Evolutionary conservation across 53 echinoderm and acorn worm species (phyloP).

Genomic region (Astropecten irregularis): DNA sequence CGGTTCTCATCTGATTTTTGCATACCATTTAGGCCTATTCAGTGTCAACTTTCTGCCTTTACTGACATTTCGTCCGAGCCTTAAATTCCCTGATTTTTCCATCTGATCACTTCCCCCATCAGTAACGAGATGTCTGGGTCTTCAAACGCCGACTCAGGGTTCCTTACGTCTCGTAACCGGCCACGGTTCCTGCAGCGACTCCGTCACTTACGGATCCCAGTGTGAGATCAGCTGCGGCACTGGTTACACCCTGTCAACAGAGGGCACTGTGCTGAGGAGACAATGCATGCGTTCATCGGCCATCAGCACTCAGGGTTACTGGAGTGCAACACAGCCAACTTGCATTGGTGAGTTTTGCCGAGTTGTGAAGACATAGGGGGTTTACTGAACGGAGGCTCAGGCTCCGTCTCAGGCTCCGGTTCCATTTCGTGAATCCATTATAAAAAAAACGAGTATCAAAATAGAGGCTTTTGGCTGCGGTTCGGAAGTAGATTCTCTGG

Average conservation of each 20-base stretch:
- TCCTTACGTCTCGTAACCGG: conserved; percentile 17
- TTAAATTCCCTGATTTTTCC: background rate
- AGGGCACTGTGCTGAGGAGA: background rate
- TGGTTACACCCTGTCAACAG: conserved; percentile 62
- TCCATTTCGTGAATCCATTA: too few species aligned
- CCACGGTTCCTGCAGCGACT: conserved; percentile 26
- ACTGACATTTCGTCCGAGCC: background rate
- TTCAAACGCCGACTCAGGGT: conserved; percentile 45
- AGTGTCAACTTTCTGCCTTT: background rate
- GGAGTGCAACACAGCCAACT: conserved; percentile 45
- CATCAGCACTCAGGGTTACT: conserved; percentile 46
- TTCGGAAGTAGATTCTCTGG: too few species aligned
- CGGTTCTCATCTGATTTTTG: too few species aligned
- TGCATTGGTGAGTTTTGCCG: conserved; percentile 62
- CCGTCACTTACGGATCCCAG: conserved; percentile 33
- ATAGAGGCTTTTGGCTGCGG: too few species aligned
- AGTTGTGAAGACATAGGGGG: too few species aligned
- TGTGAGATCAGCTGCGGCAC: conserved; percentile 60
- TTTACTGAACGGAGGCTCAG: too few species aligned
- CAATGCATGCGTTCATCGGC: background rate
- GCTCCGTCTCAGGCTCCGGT: too few species aligned
- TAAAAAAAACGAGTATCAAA: too few species aligned
- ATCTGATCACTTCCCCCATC: background rate
- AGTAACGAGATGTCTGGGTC: conserved; percentile 54
- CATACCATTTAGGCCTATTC: too few species aligned